Evolutionary conservation across 2,113 vertebrate species (phyloP).

Genomic region (Lanius ludovicianus): DNA sequence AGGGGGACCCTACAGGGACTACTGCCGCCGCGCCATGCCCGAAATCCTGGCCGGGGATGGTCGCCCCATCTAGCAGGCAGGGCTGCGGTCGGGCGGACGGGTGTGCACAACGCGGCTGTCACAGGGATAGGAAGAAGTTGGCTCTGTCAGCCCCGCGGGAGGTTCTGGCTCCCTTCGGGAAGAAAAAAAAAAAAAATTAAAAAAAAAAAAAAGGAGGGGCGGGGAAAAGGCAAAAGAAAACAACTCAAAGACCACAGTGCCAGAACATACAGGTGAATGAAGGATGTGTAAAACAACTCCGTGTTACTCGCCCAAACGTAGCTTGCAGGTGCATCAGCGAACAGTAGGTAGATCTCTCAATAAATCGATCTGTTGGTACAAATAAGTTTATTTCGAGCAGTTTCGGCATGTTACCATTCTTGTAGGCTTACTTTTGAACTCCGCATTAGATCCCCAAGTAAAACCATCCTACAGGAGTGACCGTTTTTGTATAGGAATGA

Average conservation of each 20-base stretch:
- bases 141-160: neutral
- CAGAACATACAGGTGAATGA: fast-evolving
- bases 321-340: neutral
- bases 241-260: neutral
- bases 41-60: neutral
- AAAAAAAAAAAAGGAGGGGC: fast-evolving
- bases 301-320: fast-evolving
- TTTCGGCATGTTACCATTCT: neutral
- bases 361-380: fast-evolving
- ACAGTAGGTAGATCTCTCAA: neutral
- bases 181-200: too few species aligned
- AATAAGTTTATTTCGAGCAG: neutral
- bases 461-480: neutral
- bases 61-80: neutral
- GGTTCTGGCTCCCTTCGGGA: neutral
- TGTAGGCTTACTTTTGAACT: neutral
- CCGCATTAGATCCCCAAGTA: too few species aligned
- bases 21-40: too few species aligned
- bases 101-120: neutral
- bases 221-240: neutral
- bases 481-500: neutral
- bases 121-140: neutral
- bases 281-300: fast-evolving
- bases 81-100: neutral
- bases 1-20: fast-evolving